These are phyloP conservation scores for Myotis daubentonii DNA, from an alignment of 2,797 vertebrate genomes.

Conservation along the genomic window DNA sequence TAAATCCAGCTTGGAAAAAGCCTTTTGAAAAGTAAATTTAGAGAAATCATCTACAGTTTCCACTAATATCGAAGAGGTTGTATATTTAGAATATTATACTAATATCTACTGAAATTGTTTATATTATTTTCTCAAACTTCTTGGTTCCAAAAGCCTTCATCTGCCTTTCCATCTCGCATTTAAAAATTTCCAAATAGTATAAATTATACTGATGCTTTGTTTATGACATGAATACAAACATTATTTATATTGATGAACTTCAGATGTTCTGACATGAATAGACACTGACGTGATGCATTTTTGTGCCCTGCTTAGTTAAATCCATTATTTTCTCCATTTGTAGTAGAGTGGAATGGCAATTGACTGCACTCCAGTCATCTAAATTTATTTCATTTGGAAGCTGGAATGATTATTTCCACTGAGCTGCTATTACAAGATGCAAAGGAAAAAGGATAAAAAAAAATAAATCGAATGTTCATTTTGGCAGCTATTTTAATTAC, in stretches of 20 bases:
- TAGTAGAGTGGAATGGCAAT: conserved; percentile 8
- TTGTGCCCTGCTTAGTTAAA: conserved; percentile 39
- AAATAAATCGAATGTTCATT: conserved; percentile 44
- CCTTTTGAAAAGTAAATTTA: conserved; percentile 41
- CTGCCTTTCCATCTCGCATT: conserved; percentile 50
- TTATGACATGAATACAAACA: conserved; percentile 46
- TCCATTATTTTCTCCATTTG: conserved; percentile 34
- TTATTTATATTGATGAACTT: conserved; percentile 61
- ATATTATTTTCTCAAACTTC: conserved; percentile 41
- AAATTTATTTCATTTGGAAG: conserved; percentile 66
- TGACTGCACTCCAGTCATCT: neutral
- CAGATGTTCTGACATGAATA: conserved; percentile 51
- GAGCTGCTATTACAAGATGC: conserved; percentile 48
- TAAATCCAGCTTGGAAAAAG: conserved; percentile 36
- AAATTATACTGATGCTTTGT: conserved; percentile 33
- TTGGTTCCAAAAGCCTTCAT: conserved; percentile 33
- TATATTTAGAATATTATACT: conserved; percentile 38
- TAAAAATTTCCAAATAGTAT: conserved; percentile 38
- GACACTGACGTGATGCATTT: neutral
- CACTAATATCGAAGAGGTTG: neutral
- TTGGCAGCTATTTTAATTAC: conserved; percentile 56
- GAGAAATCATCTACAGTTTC: neutral
- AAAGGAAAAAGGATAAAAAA: conserved; percentile 59
- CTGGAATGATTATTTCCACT: conserved; percentile 51
- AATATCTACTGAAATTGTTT: conserved; percentile 46